phyloP scores from a whole-genome alignment of 2,888 invertebrate species.

The Teleiodes luculella region DNA sequence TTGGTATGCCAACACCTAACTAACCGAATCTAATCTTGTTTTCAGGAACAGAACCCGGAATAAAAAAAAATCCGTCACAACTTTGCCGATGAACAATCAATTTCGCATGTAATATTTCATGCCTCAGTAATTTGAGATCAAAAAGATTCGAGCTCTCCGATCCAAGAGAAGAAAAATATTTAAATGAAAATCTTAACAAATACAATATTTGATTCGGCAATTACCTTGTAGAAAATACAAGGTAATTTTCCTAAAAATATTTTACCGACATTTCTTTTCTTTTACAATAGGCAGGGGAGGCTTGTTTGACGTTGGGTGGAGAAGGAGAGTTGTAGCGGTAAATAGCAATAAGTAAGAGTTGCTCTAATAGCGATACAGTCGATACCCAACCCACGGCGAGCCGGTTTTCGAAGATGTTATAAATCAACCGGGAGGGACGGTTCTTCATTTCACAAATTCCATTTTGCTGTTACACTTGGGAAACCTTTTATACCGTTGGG shows the following conservation, averaged over 20 bases:
- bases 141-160: no score
- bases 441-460: slow-evolving; percentile 19
- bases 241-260: slow-evolving; percentile 35
- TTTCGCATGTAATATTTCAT: slow-evolving; percentile 3
- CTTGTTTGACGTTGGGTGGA: background rate
- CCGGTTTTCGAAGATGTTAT: slow-evolving; percentile 35
- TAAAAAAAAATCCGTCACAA: background rate
- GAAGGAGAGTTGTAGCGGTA: background rate
- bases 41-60: background rate
- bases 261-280: no score
- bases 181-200: background rate
- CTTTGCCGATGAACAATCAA: background rate
- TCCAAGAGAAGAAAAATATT: background rate
- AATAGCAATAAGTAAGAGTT: background rate
- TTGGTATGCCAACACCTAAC: no score
- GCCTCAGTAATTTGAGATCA: slow-evolving; percentile 10
- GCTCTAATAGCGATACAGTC: slow-evolving; percentile 30
- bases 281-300: slow-evolving; percentile 39
- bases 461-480: background rate
- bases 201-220: background rate
- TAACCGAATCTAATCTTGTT: background rate
- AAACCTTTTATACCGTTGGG: background rate
- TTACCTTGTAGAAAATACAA: slow-evolving; percentile 12
- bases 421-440: slow-evolving; percentile 27
- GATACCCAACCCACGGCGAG: slow-evolving; percentile 28